Base-by-base conservation (phyloP, 2,797 vertebrate genomes). In the Oreochromis mossambicus region DNA sequence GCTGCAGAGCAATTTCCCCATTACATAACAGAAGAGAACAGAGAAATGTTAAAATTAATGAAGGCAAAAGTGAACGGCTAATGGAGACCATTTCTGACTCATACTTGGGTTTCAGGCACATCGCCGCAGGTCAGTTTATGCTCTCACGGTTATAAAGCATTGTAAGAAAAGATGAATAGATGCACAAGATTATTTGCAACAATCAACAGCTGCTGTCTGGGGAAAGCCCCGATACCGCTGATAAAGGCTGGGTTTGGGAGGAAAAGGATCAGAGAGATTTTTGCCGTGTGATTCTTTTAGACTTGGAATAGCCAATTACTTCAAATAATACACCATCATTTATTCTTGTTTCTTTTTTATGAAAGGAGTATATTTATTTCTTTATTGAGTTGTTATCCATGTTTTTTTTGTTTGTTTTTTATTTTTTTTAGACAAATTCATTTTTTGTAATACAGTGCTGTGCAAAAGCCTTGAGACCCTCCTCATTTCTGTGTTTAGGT, bases 11-110 rank as follows among this genome's bases (percentile, higher is more conserved):
- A 91, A 85, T 94, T 94, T 91, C 77, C 85, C 76, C 0, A 61
- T 93, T 94, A 86, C 85, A 82, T 92, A 94, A 94, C 86, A 87
- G 80, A 70, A 77, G 78, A 77, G 82, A 88, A 83, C 61, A 54
- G 76, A 85, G 79, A 87, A 85, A 88, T 88, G 84, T 87, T 86
- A 14, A 90, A 91, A 92, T 91, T 85, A 93, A 94, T 92, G 90
- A 92, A 91, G 84, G 93, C 83, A 81, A 92, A 87, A 90, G 91
- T 68, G n/a, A 70, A 41, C 52, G 9, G 80, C 92, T 92, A 94
- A 93, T 92, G 83, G 91, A 93, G 91, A 80, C 84, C 79, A 32
- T 90, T 82, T 91, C 87, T 86, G 89, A 92, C 87, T 89, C 91
- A 79, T 80, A 38, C 81, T 82, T 43, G 32, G 82, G 78, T 90